Evolutionary conservation across 2,113 vertebrate genomes (phyloP).

Genomic region (Herpetotheres cachinnans): DNA sequence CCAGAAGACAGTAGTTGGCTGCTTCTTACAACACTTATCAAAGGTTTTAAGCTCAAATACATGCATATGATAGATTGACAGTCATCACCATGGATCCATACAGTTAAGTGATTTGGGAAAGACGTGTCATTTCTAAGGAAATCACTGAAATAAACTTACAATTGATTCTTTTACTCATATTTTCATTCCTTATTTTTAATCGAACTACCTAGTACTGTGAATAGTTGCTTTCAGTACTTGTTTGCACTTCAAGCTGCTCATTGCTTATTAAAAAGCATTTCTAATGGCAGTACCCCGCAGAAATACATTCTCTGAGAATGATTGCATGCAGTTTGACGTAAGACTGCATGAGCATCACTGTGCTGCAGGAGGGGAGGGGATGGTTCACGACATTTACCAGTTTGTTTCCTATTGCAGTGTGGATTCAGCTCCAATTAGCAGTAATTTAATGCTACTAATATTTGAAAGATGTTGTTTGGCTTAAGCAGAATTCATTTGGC

Average conservation of each 20-base stretch:
- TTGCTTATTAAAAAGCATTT: not conserved
- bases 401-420: not conserved
- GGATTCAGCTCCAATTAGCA: not conserved
- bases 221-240: not conserved
- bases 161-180: not conserved
- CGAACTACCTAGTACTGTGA: not conserved
- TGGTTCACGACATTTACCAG: not conserved
- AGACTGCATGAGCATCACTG: accelerated
- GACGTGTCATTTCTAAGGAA: not conserved
- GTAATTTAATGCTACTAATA: not conserved
- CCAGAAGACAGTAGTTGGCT: not conserved
- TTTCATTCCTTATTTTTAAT: not conserved
- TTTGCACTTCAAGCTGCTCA: not conserved
- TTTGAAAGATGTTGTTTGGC: not conserved
- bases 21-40: not conserved
- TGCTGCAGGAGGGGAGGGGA: not conserved
- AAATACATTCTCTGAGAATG: not conserved
- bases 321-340: not conserved
- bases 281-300: not conserved
- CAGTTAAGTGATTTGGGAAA: not conserved
- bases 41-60: not conserved
- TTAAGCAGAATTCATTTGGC: not conserved
- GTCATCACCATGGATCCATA: not conserved
- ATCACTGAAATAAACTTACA: not conserved
- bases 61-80: not conserved